Evolutionary conservation across 2,888 invertebrate genomes (phyloP), one percentile per base, ranked within the genome.

Genomic region (Phengaris alcon): DNA sequence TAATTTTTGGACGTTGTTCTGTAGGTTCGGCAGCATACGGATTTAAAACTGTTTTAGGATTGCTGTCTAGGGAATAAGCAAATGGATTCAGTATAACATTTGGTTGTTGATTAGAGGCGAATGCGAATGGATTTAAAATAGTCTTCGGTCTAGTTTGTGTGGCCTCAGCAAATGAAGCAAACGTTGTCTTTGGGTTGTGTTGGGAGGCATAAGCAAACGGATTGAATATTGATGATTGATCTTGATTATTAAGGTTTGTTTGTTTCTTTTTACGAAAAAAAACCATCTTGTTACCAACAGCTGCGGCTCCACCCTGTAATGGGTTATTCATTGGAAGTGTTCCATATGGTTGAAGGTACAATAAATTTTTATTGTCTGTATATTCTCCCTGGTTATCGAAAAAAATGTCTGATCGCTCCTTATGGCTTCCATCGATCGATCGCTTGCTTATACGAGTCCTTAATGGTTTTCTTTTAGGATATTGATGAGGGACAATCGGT

Each of bases 401-500:
- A 70, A 76, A 80, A 46, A 79, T 81, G 75, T 80, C 88, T 76
- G 90, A 88, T 79, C 64, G 64, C 35, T 64, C 64, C 35, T 64
- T 64, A 64, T 64, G 35, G 35, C 64, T 64, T 44, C 35, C 12
- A 64, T 64, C 64, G 13, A 64, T 64, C 6, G 64, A 64, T 64
- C 90, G 84, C 81, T 84, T 90, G 74, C 78, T 85, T 70, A 87
- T 85, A 68, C 81, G 81, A 55, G 83, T 82, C 77, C 81, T 81
- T 74, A 77, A 72, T 48, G 81, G 80, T 74, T 82, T 82, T 81
- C 86, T 81, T 83, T 86, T 83, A 48, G 85, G 81, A 80, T 85
- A 91, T 82, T 91, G 90, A 15, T 90, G 85, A 12, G 93, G 93
- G 78, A 89, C 79, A 72, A 93, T 90, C 46, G 94, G 94, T 68